Percentiles rank a stretch among this genome's conserved stretches.
phyloP scores from a whole-genome alignment of 2,888 invertebrate genomes.

The Oscheius onirici region DNA sequence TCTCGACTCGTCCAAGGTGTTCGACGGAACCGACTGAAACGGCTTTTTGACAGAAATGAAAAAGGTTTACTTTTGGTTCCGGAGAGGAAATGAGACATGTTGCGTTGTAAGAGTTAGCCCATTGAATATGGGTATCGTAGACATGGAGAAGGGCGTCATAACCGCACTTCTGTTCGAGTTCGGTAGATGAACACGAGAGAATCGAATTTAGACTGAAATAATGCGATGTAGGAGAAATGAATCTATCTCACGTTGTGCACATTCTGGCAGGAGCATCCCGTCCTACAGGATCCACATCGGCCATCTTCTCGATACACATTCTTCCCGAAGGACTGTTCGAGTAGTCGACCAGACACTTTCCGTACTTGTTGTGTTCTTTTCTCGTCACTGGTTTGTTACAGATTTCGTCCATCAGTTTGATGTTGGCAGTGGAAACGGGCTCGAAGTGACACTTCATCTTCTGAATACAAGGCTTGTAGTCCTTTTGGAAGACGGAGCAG shows the following conservation, averaged over 20 bases:
- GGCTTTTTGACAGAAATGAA: neutral
- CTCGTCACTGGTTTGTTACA: conserved; percentile 50
- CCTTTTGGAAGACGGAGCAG: conserved; percentile 52
- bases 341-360: conserved; percentile 50
- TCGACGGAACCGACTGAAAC: conserved; percentile 31
- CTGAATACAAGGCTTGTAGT: conserved; percentile 62
- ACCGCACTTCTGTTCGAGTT: conserved; percentile 59
- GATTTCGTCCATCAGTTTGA: conserved; percentile 54
- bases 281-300: conserved; percentile 56
- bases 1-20: conserved; percentile 49
- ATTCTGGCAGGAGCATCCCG: conserved; percentile 52
- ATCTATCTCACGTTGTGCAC: conserved; percentile 54
- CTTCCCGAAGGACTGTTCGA: conserved; percentile 51
- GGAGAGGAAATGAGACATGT: conserved; percentile 50
- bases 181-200: conserved; percentile 51
- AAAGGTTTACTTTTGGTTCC: conserved; percentile 34
- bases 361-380: conserved; percentile 47
- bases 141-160: conserved; percentile 67
- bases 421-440: conserved; percentile 55
- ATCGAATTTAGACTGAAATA: conserved; percentile 52
- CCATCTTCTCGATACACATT: conserved; percentile 58
- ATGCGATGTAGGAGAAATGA: neutral
- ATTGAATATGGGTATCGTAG: conserved; percentile 60
- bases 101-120: conserved; percentile 57
- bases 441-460: conserved; percentile 57